Evolutionary conservation across 1,140 invertebrate genomes (phyloP).

Genomic region (Drosophila trapezifrons): DNA sequence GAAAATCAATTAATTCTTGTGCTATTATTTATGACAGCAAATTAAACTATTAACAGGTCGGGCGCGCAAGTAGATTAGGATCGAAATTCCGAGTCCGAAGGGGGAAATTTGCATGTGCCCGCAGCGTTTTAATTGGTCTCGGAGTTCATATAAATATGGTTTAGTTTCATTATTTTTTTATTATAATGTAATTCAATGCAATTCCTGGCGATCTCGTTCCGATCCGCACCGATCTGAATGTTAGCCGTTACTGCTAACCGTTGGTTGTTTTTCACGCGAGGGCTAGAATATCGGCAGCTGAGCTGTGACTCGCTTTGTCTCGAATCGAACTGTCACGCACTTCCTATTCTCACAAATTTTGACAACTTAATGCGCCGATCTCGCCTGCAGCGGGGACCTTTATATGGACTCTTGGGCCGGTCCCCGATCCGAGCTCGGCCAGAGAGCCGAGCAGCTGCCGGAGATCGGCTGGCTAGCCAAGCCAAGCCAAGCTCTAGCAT

Average conservation of each 20-base stretch:
- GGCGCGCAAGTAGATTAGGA: constrained; percentile 17
- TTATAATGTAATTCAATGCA: neutral
- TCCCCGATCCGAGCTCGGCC: constrained; percentile 39
- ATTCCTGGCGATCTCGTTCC: constrained; percentile 27
- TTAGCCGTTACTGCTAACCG: neutral
- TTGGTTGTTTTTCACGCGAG: neutral
- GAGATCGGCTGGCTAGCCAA: constrained; percentile 23
- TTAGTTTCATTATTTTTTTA: neutral
- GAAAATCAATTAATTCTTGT: constrained; percentile 61
- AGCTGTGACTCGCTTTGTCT: constrained; percentile 38
- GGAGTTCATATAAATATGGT: constrained; percentile 17
- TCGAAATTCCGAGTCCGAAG: constrained; percentile 27
- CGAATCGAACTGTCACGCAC: constrained; percentile 75
- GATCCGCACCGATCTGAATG: constrained; percentile 8
- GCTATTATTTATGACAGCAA: constrained; percentile 54
- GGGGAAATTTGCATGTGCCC: constrained; percentile 40
- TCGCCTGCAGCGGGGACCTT: constrained; percentile 68
- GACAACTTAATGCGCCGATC: constrained; percentile 77
- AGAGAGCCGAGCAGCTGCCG: constrained; percentile 39
- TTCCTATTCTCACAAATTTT: constrained; percentile 82
- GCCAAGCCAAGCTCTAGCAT: constrained; percentile 52
- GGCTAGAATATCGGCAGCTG: constrained; percentile 14
- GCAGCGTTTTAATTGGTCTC: constrained; percentile 32
- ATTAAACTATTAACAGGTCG: constrained; percentile 63
- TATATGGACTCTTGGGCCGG: constrained; percentile 78